Evolutionary conservation across 2,797 vertebrate species (phyloP).

Genomic region (Betta splendens): DNA sequence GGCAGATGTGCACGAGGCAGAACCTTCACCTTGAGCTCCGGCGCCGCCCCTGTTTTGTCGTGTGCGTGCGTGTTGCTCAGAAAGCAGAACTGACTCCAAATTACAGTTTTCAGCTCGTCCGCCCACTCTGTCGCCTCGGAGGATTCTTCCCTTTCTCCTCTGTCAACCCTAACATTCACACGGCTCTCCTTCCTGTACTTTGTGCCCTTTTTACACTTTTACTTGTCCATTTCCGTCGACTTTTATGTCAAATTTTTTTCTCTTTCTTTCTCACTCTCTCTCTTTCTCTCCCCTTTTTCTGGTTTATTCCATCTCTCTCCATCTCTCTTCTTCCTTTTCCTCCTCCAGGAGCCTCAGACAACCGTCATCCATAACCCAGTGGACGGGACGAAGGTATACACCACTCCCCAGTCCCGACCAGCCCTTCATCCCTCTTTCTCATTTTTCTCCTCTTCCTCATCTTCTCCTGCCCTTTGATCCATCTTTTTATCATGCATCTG

Average conservation of each 20-base stretch:
- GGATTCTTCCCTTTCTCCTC: slow-evolving; percentile 45
- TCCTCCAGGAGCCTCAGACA: slow-evolving; percentile 91
- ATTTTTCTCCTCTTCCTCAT: slow-evolving; percentile 52
- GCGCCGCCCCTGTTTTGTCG: slow-evolving; percentile 5
- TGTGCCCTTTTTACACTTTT: slow-evolving; percentile 18
- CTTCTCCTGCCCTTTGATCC: slow-evolving; percentile 47
- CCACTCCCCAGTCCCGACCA: slow-evolving; percentile 41
- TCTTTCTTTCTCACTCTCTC: slow-evolving; percentile 20
- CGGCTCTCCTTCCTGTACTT: slow-evolving; percentile 69
- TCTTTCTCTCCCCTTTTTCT: slow-evolving; percentile 27
- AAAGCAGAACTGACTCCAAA: slow-evolving; percentile 49
- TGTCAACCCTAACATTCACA: slow-evolving; percentile 76
- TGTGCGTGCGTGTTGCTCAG: slow-evolving; percentile 6
- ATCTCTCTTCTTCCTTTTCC: slow-evolving; percentile 67
- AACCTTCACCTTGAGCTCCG: slow-evolving; percentile 26
- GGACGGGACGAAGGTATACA: slow-evolving; percentile 93
- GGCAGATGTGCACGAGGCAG: slow-evolving; percentile 15
- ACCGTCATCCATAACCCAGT: slow-evolving; percentile 98
- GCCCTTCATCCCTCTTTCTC: slow-evolving; percentile 39
- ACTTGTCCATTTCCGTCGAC: slow-evolving; percentile 34
- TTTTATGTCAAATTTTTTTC: slow-evolving; percentile 51
- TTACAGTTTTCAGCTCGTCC: slow-evolving; percentile 63
- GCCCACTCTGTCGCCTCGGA: slow-evolving; percentile 51
- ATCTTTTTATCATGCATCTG: slow-evolving; percentile 51
- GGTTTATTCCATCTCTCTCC: slow-evolving; percentile 47